Evolutionary conservation across 2,113 vertebrate species (phyloP).

Genomic region (Eira barbara): DNA sequence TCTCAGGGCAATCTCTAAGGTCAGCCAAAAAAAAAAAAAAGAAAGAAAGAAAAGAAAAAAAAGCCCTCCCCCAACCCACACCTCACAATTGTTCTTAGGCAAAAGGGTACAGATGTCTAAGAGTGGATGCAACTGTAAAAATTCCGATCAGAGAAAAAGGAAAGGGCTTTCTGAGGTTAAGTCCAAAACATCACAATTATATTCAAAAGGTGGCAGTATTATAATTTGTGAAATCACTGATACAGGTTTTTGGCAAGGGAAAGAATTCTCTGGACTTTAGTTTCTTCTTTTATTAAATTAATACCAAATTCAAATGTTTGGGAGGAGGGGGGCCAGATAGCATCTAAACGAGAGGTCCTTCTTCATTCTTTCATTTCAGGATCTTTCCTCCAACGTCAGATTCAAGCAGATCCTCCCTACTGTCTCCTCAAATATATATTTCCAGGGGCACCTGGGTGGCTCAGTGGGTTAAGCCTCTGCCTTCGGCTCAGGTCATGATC

Average conservation of each 20-base stretch:
- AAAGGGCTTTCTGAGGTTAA: not conserved
- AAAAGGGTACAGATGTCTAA: not conserved
- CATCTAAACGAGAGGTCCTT: not conserved
- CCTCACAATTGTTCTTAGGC: not conserved
- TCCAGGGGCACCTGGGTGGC: not conserved
- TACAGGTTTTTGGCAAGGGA: not conserved
- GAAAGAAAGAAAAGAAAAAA: not conserved
- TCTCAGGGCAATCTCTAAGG: not conserved
- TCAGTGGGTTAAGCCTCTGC: too few relatives aligned
- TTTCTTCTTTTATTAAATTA: constrained; percentile 19
- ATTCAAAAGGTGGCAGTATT: not conserved
- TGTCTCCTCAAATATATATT: not conserved
- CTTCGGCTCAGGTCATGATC: too few relatives aligned
- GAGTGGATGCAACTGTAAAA: not conserved
- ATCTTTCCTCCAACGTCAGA: not conserved
- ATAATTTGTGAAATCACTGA: constrained; percentile 28
- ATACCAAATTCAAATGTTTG: not conserved
- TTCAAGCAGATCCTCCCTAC: not conserved
- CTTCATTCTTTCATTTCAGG: not conserved
- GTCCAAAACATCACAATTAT: constrained; percentile 12
- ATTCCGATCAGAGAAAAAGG: not conserved
- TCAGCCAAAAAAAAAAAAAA: not conserved
- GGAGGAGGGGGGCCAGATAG: not conserved
- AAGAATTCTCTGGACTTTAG: not conserved
- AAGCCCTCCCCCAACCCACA: not conserved